These are phyloP conservation scores for Entomobrya multifasciata DNA, from an alignment of 2,888 invertebrate genomes.

Conservation along the genomic window DNA sequence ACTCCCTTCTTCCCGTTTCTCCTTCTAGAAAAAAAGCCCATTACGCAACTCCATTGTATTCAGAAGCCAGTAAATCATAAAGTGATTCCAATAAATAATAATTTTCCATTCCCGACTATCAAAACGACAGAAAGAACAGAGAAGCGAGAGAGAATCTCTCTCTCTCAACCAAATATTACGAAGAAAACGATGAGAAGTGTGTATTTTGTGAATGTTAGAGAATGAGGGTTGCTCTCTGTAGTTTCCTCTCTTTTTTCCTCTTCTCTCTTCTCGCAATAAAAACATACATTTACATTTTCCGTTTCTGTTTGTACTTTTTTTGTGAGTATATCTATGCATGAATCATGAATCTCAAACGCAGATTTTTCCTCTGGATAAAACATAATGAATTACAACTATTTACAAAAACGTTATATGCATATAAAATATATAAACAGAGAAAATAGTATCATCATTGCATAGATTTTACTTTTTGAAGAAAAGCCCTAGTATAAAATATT, in stretches of 20 bases:
- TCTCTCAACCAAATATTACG: constrained; percentile 62
- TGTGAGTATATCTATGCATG: constrained; percentile 44
- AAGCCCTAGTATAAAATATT: constrained; percentile 64
- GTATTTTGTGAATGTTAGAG: too few relatives aligned
- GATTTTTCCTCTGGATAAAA: constrained; percentile 69
- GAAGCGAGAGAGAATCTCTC: constrained; percentile 60
- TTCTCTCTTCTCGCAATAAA: constrained; percentile 27
- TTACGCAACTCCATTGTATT: constrained; percentile 75
- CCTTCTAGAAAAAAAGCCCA: constrained; percentile 71
- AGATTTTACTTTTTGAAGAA: too few relatives aligned
- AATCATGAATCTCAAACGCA: constrained; percentile 61
- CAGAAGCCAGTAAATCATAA: constrained; percentile 75
- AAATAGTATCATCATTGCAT: too few relatives aligned
- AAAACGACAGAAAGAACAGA: constrained; percentile 31
- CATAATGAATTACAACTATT: constrained; percentile 61
- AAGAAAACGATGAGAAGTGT: constrained; percentile 30
- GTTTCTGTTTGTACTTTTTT: neutral
- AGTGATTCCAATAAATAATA: constrained; percentile 75
- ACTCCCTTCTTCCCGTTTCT: constrained; percentile 40
- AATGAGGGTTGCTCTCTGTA: constrained; percentile 28
- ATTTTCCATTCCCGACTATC: constrained; percentile 66
- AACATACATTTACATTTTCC: constrained; percentile 34
- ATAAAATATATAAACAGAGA: too few relatives aligned
- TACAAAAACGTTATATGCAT: constrained; percentile 5
- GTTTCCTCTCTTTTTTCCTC: constrained; percentile 21